Conservation (phyloP, 2,797 vertebrate species). For the Urosaurus nigricauda region DNA sequence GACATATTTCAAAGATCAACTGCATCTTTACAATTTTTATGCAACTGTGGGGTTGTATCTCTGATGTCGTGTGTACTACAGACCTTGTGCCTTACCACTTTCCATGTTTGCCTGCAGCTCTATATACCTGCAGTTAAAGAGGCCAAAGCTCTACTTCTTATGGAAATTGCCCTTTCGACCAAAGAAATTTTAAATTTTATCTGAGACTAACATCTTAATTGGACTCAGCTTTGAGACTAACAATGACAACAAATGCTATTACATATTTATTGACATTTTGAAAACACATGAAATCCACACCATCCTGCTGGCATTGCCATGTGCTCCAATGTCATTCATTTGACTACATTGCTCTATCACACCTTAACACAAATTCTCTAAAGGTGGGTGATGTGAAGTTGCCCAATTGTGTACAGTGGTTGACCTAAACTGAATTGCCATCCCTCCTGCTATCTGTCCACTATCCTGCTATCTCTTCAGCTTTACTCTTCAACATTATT, state of each 20-base stretch:
- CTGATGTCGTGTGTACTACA: neutral
- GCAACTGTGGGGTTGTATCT: neutral
- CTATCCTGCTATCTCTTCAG: neutral
- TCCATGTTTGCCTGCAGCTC: neutral
- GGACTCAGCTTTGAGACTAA: neutral
- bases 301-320: neutral
- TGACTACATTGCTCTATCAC: neutral
- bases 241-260: neutral
- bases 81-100: neutral
- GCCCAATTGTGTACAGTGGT: neutral
- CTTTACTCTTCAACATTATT: neutral
- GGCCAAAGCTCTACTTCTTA: no score
- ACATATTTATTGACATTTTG: neutral
- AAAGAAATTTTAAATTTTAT: neutral
- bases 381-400: neutral
- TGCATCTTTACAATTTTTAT: neutral
- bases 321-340: neutral
- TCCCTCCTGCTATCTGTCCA: no score
- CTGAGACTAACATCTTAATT: neutral
- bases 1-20: neutral
- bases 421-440: neutral
- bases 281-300: neutral
- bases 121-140: neutral
- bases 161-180: neutral
- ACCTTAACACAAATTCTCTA: neutral